Evolutionary conservation across 2,888 invertebrate species (phyloP).

Genomic region (Heliconius ethilla): DNA sequence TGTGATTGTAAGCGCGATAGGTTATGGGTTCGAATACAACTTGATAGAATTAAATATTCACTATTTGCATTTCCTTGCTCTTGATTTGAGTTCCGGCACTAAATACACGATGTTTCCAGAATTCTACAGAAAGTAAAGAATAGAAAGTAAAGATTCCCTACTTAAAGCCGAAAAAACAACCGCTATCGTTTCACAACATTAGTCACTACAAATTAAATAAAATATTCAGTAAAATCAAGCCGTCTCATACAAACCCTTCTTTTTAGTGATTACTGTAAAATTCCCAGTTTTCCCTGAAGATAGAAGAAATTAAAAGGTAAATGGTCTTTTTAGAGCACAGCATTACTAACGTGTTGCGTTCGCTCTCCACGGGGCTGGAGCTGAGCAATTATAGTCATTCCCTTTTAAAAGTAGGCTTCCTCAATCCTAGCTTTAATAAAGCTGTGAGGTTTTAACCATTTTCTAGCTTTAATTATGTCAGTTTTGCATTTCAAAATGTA

Average conservation of each 20-base stretch:
- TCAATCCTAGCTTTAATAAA: constrained; percentile 13
- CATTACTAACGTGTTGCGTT: constrained; percentile 24
- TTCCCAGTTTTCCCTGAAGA: not conserved
- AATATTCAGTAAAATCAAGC: not conserved
- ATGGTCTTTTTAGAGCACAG: constrained; percentile 22
- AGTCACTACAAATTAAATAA: not conserved
- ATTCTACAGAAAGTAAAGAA: no score
- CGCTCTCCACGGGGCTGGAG: not conserved
- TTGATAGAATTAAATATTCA: no score
- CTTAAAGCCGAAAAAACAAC: no score
- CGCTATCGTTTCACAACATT: not conserved
- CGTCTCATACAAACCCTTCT: not conserved
- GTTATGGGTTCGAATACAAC: no score
- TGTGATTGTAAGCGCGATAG: no score
- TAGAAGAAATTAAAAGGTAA: constrained; percentile 11
- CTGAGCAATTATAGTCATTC: constrained; percentile 17
- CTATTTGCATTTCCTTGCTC: no score
- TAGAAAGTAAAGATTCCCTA: no score
- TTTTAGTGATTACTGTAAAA: constrained; percentile 15
- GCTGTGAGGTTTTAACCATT: not conserved
- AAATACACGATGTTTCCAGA: no score
- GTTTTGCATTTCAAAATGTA: not conserved
- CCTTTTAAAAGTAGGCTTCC: constrained; percentile 21
- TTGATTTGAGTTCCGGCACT: no score
- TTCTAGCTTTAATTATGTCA: constrained; percentile 2